Percentiles rank a stretch among this genome's conserved stretches.
Conservation (phyloP, 2,888 invertebrate species). For the Cosmorhoe ocellata region DNA sequence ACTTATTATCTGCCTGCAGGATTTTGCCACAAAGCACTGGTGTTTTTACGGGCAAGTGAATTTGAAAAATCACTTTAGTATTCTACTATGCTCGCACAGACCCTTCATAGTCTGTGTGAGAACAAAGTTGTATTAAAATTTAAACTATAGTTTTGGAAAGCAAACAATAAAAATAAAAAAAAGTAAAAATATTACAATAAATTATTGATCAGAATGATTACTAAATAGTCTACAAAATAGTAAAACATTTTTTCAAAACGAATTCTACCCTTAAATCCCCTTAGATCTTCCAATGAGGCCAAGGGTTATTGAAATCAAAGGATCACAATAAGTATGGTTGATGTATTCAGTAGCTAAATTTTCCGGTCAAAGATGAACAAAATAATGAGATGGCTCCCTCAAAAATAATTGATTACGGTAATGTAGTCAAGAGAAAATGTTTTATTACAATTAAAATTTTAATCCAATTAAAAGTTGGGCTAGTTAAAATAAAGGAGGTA, state of each 20-base stretch:
- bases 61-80: constrained; percentile 2
- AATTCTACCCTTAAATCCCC: background rate
- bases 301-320: background rate
- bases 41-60: background rate
- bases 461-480: constrained; percentile 19
- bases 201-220: too few species aligned
- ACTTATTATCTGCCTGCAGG: constrained; percentile 54
- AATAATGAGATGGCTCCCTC: background rate
- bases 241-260: too few species aligned
- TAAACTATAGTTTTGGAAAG: too few species aligned
- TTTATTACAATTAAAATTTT: constrained; percentile 10
- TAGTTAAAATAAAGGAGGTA: background rate
- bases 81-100: background rate
- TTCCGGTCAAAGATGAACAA: constrained; percentile 1
- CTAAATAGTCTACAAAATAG: too few species aligned
- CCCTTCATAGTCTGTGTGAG: too few species aligned
- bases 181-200: too few species aligned
- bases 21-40: constrained; percentile 27
- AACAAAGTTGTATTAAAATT: too few species aligned
- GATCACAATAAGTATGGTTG: background rate
- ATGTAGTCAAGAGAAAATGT: background rate
- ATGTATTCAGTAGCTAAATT: background rate
- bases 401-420: constrained; percentile 6
- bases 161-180: too few species aligned
- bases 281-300: background rate